phyloP scores from a whole-genome alignment of 2,888 invertebrate species.

The Paralinhomoeus sp. region DNA sequence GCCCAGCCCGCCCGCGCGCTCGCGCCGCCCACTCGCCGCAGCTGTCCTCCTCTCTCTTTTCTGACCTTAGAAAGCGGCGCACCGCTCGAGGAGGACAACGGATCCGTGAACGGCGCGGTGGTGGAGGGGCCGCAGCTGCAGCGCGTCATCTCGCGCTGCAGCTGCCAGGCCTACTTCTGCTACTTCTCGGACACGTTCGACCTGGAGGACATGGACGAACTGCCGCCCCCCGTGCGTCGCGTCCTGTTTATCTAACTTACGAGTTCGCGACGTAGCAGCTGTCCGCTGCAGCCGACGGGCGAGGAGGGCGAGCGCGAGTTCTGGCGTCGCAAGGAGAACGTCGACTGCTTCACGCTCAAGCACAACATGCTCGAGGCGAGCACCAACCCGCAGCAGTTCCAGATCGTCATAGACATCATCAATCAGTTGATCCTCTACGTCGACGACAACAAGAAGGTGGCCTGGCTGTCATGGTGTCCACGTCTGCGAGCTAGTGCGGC shows the following conservation, averaged over 20 bases:
- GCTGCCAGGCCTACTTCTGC: constrained; percentile 75
- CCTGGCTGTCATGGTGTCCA: background rate
- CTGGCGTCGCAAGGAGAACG: constrained; percentile 59
- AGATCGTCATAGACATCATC: constrained; percentile 86
- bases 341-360: constrained; percentile 88
- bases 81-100: no score
- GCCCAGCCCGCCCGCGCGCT: no score
- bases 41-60: no score
- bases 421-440: constrained; percentile 88
- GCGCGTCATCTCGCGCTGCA: constrained; percentile 84
- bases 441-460: constrained; percentile 62
- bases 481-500: no score
- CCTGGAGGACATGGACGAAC: constrained; percentile 38
- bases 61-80: no score
- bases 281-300: constrained; percentile 6
- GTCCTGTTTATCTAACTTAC: no score
- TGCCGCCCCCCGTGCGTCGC: constrained; percentile 36
- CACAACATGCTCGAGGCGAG: constrained; percentile 69
- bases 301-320: constrained; percentile 34
- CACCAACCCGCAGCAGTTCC: constrained; percentile 37
- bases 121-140: constrained; percentile 45
- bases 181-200: constrained; percentile 44
- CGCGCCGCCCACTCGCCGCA: no score
- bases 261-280: no score
- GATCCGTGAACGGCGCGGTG: no score